Conservation (phyloP, 2,113 vertebrate species). For the Octodon degus region DNA sequence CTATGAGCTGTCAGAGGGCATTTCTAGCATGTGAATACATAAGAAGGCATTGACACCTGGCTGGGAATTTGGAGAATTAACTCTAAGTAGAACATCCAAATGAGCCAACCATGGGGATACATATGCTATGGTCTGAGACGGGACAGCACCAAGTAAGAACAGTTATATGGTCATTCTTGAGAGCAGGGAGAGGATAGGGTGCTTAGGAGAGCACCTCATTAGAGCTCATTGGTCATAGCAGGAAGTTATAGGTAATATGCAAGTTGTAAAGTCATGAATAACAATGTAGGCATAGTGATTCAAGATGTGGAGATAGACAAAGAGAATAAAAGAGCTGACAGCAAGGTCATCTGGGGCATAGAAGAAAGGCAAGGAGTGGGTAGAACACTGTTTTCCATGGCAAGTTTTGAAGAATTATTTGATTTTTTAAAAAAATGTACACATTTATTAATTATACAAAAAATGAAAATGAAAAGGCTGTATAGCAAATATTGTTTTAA, state of each 20-base stretch:
- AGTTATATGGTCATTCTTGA: not conserved
- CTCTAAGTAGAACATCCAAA: not conserved
- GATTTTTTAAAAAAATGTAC: not conserved
- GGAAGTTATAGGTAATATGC: not conserved
- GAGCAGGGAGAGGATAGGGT: not conserved
- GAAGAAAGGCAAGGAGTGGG: not conserved
- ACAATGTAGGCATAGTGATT: not conserved
- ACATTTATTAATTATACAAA: slow-evolving; percentile 29
- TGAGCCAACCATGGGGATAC: not conserved
- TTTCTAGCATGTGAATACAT: not conserved
- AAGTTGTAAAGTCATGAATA: not conserved
- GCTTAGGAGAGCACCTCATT: not conserved
- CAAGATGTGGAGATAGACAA: not conserved
- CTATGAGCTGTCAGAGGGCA: not conserved
- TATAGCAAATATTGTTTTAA: slow-evolving; percentile 15
- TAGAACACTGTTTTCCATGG: not conserved
- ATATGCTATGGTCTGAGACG: not conserved
- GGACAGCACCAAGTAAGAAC: no score
- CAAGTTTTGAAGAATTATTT: not conserved
- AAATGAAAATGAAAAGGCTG: slow-evolving; percentile 18
- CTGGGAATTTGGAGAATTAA: not conserved
- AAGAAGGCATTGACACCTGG: not conserved
- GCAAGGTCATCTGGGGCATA: not conserved
- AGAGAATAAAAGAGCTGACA: not conserved
- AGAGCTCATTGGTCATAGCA: not conserved